These are phyloP conservation scores for Narcine bancroftii DNA, from an alignment of 2,113 vertebrate species.

Conservation along the genomic window DNA sequence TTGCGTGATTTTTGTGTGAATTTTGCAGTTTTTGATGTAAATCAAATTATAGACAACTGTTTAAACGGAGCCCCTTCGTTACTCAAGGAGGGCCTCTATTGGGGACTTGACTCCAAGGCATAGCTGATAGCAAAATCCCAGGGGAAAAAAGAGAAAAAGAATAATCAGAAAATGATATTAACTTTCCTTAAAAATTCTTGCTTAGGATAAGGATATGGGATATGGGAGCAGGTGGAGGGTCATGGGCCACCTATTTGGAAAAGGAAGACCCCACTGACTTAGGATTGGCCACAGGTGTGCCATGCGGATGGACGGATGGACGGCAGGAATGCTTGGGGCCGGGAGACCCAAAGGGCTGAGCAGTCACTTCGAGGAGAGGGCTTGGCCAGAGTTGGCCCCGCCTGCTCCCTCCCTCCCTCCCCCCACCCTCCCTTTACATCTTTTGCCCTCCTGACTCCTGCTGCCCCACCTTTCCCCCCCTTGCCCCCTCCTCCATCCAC, in stretches of 20 bases:
- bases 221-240: neutral
- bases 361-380: neutral
- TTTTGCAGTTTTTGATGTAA: too few species aligned
- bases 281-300: neutral
- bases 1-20: too few species aligned
- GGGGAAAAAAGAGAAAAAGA: neutral
- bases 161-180: neutral
- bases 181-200: neutral
- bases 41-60: too few species aligned
- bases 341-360: neutral
- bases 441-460: too few species aligned
- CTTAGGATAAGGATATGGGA: neutral
- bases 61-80: too few species aligned
- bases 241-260: neutral
- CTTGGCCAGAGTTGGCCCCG: neutral
- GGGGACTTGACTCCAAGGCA: neutral
- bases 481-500: slow-evolving; percentile 44
- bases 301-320: neutral
- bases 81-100: too few species aligned
- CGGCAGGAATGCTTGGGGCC: neutral
- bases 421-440: too few species aligned
- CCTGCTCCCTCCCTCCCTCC: neutral
- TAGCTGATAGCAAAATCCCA: neutral
- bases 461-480: slow-evolving; percentile 39
- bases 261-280: neutral